Evolutionary conservation across 1,140 invertebrate species (phyloP), one percentile per base, ranked within the genome.

Genomic region (Pseudomyrmex pallidus): DNA sequence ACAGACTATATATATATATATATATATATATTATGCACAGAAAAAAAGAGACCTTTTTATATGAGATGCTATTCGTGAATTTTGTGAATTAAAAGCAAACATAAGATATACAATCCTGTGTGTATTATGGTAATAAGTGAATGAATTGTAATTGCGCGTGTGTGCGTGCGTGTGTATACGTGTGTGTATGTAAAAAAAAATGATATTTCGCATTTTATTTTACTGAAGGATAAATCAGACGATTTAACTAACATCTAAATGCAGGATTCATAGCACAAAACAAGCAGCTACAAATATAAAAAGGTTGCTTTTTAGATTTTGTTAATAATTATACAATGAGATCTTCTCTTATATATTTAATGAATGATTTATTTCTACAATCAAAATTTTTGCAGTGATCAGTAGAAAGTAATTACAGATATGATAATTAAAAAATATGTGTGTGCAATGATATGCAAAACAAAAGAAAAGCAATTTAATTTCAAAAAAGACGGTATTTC

Each of bases 141-240:
- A 84, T 90, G 90, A 74, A 86, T 64, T 85, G 64, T 66, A 89
- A 89, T 74, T 86, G 85, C 35, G 35, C 5, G 5, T 35, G 35
- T 35, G 35, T 35, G 35, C 0, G 35, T 35, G 35, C 0, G 35
- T 35, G 35, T 35, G 35, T 35, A 3, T 7, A 5, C 0, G 0
- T 35, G 35, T 35, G 35, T 35, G 5, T 35, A 5, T 35, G 35
- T 35, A 7, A 5, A 35, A 35, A 84, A 59, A 85, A 88, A 70
- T 74, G 85, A 87, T 89, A 90, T 90, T 91, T 91, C 90, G 88
- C 87, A 90, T 78, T 92, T 92, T 87, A 90, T 91, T 90, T 85
- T 85, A 87, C 74, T 64, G 85, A 83, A 74, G 82, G 74, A 73
- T 91, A 85, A 87, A 84, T 61, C 57, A 61, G 57, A 73, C 50